Percentiles rank a stretch among this genome's conserved stretches.
Evolutionary conservation across 2,797 vertebrate genomes (phyloP).

Genomic region (Lutjanus argentimaculatus): DNA sequence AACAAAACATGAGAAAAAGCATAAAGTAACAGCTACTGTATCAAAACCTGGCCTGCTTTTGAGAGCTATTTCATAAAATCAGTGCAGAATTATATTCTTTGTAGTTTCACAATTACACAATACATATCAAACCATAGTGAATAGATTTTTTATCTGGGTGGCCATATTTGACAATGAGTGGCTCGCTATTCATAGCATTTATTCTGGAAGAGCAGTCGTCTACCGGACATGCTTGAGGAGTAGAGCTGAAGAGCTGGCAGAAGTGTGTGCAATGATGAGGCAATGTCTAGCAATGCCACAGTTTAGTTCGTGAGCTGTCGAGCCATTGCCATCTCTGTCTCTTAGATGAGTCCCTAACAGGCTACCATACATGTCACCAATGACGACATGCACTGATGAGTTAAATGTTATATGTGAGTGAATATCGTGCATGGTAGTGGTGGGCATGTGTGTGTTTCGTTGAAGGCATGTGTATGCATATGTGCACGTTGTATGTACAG

Average conservation of each 20-base stretch:
- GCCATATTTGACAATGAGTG: constrained; percentile 34
- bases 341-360: constrained; percentile 59
- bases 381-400: constrained; percentile 43
- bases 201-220: constrained; percentile 42
- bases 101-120: background rate
- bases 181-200: constrained; percentile 20
- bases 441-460: constrained; percentile 36
- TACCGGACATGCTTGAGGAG: constrained; percentile 49
- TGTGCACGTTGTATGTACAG: background rate
- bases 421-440: constrained; percentile 27
- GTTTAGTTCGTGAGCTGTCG: constrained; percentile 31
- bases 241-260: constrained; percentile 50
- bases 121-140: background rate
- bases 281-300: constrained; percentile 69
- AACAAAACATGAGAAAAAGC: background rate
- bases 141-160: constrained; percentile 11
- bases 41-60: background rate
- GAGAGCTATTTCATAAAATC: background rate
- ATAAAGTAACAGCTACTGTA: background rate
- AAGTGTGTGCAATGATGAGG: constrained; percentile 70
- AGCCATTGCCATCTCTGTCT: background rate
- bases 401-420: constrained; percentile 5
- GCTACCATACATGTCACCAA: constrained; percentile 43
- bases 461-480: constrained; percentile 15
- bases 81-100: background rate